Evolutionary conservation across 1,140 invertebrate genomes (phyloP).

Genomic region (Mizuhopecten yessoensis): DNA sequence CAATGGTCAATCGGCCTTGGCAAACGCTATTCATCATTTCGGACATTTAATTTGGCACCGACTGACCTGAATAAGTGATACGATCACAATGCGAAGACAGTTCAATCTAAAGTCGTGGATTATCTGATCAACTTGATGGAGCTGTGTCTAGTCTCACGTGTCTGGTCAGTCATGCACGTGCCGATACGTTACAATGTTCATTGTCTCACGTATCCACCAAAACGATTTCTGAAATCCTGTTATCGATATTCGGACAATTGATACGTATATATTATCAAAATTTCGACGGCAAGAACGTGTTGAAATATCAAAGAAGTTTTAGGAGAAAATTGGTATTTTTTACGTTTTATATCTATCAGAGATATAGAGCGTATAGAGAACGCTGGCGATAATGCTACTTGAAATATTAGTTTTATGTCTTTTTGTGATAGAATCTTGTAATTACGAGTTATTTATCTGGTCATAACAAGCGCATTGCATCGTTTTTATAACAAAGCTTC

Average conservation of each 20-base stretch:
- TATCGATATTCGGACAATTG: not conserved
- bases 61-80: constrained; percentile 29
- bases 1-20: constrained; percentile 31
- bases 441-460: too few relatives aligned
- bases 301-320: too few relatives aligned
- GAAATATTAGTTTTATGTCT: too few relatives aligned
- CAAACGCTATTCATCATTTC: not conserved
- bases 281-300: too few relatives aligned
- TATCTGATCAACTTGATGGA: not conserved
- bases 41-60: constrained; percentile 24
- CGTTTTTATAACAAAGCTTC: too few relatives aligned
- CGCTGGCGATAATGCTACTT: too few relatives aligned
- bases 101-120: not conserved
- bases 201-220: not conserved
- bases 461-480: too few relatives aligned
- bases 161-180: not conserved
- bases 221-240: not conserved
- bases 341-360: too few relatives aligned
- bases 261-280: too few relatives aligned
- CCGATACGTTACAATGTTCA: not conserved
- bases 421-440: too few relatives aligned
- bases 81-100: constrained; percentile 24
- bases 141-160: not conserved
- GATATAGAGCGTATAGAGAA: too few relatives aligned
- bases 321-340: too few relatives aligned